These are phyloP conservation scores for Allygus modestus DNA, from an alignment of 2,888 invertebrate species.

Conservation along the genomic window DNA sequence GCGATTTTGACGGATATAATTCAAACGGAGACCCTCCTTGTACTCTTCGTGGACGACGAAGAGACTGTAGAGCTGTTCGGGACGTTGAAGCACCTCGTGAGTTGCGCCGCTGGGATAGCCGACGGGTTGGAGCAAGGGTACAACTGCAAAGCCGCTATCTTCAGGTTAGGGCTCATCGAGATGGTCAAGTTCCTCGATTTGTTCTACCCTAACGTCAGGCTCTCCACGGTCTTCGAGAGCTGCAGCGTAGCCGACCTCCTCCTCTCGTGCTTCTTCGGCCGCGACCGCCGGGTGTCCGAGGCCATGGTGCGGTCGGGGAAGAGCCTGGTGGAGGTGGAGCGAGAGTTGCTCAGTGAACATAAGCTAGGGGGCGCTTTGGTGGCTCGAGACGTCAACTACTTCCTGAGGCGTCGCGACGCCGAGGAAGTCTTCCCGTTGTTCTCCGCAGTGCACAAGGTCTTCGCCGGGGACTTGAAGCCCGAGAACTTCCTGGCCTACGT, in stretches of 20 bases:
- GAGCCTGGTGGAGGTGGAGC: not conserved
- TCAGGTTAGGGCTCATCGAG: conserved; percentile 83
- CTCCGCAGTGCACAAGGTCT: conserved; percentile 1
- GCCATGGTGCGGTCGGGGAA: conserved; percentile 79
- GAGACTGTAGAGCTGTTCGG: conserved; percentile 84
- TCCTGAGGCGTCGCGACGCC: not conserved
- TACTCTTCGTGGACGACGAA: conserved; percentile 81
- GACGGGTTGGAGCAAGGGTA: conserved; percentile 82
- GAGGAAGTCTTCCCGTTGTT: conserved; percentile 11
- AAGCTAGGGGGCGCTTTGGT: not conserved
- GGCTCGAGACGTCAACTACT: not conserved
- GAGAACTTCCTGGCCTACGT: not conserved
- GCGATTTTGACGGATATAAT: conserved; percentile 79
- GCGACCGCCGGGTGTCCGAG: conserved; percentile 81
- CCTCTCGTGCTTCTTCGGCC: conserved; percentile 82
- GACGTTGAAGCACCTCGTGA: conserved; percentile 85
- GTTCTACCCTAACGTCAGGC: conserved; percentile 77
- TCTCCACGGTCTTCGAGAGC: conserved; percentile 82
- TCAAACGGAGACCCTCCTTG: conserved; percentile 82
- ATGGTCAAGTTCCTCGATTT: conserved; percentile 81
- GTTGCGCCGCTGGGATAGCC: conserved; percentile 82
- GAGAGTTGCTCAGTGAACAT: not conserved
- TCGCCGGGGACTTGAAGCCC: not conserved
- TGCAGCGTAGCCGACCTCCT: conserved; percentile 84
- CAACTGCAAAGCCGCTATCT: conserved; percentile 84